Evolutionary conservation across 2,888 invertebrate species (phyloP), one percentile per base, ranked within the genome.

Genomic region (Smittia aterrima): DNA sequence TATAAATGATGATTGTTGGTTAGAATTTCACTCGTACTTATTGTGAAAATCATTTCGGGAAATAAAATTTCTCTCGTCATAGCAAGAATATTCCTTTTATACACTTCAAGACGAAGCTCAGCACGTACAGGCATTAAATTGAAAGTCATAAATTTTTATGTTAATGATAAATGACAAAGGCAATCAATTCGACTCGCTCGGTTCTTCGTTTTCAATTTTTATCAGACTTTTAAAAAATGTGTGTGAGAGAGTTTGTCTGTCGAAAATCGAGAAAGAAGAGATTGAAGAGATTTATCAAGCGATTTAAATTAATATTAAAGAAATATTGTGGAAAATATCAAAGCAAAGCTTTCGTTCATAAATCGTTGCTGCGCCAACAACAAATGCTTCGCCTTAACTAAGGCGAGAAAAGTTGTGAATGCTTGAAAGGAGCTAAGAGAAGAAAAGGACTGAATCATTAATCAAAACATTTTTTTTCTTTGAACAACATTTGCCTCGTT

Each of bases 71-170:
- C 9, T 38, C 9, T 38, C 38, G 11, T 47, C 16, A 2, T 11
- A 11, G 16, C 47, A 47, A 47, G 16, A 58, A 58, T 18, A 7
- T 18, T 58, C 18, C 18, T 58, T 22, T 16, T 18, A 4, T 4
- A 58, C 9, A 58, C 20, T 58, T 22, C 9, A 58, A 18, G 9
- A 18, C 4, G 20, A 58, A 58, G 58, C 58, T 58, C 58, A n/a
- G 27, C 70, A 70, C 70, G 70, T 54, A 70, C n/a, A 16, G 18
- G 54, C 70, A 70, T 16, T 27, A 70, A 70, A 70, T 53, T 70
- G 70, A 70, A 70, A 70, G 27, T 70, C 70, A 70, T 70, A 70
- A 70, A 70, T 70, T 70, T 70, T 25, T 54, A 70, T 54, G 25
- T 24, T 70, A 32, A 70, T 70, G 70, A 70, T 53, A 70, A 70